Base-by-base conservation (phyloP, 2,797 vertebrate genomes). In the Phataginus tetradactyla region DNA sequence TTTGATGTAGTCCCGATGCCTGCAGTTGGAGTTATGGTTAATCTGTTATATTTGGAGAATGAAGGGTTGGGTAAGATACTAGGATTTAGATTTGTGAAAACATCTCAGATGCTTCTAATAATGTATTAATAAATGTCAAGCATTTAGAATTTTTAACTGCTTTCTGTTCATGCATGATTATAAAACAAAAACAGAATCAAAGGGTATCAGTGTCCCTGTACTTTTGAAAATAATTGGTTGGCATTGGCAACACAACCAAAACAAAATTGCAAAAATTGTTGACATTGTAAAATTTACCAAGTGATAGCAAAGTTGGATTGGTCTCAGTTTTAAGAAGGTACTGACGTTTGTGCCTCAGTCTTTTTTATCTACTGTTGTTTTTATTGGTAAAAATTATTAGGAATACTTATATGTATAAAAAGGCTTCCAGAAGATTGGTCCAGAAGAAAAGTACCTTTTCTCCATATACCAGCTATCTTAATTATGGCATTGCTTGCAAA, bases 31-130 rank as follows among this genome's bases (percentile, higher is more conserved):
- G 10, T 87, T 45, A 32, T 91, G 51, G 69, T n/a, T 96, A 89
- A 90, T 87, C 11, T 94, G 13, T 78, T 95, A 34, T 45, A 61
- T 96, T 91, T 78, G 59, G 5, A 95, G 51, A 86, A 66, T 75
- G 64, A 90, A 75, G 61, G 25, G 27, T 83, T 93, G 39, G 29
- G 12, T 94, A 93, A 94, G 51, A 75, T 71, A 53, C 6, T 57
- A 86, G 90, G 85, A 80, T 86, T 96, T 92, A 32, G 66, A 66
- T 97, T 96, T 95, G 39, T 93, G 71, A 64, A 12, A 79, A 74
- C 86, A 68, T 63, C 64, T 91, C 55, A 91, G 17, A 37, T 93
- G 95, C 17, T 95, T 92, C 12, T 92, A 89, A 91, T 90, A 74
- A 69, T 71, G 42, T 10, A 13, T 88, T 79, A 80, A 57, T 37